Base-by-base conservation (phyloP, 2,113 vertebrate genomes). In the Hippocampus barbouri region DNA sequence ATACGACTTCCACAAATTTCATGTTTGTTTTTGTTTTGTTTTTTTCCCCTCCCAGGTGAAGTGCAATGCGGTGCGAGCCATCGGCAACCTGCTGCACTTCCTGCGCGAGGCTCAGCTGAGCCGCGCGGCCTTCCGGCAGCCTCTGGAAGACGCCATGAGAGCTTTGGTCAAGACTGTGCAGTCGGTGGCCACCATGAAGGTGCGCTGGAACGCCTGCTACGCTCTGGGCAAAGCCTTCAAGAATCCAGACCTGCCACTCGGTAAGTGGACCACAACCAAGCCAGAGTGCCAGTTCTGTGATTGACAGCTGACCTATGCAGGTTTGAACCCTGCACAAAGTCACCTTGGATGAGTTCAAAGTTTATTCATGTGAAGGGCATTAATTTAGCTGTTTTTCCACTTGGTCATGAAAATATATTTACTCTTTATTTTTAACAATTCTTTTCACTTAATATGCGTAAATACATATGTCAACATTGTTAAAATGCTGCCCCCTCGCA, bases 121-220 rank as follows among this genome's bases (percentile, higher is more conserved):
- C 25, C 93, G 94, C 18, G 92, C 95, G 18, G 92, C 84, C 9
- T 98, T 98, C 66, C 90, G 87, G 68, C 91, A 91, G 23, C 93
- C 95, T 2, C 90, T 97, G 0, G 93, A 96, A 73, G 95, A 96
- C 2, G 91, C 96, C 0, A 88, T 98, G 40, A 92, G 91, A 75
- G 94, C 94, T 49, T 91, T 99, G 5, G 93, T 96, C 21, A 91
- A 94, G 34, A 94, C 96, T 0, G 92, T 98, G 43, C 88, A 91
- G 62, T 94, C 93, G 0, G 96, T 98, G 21, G 93, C 95, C 77
- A 95, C 93, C 0, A 98, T 99, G 97, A 99, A 98, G 82, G 96
- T 98, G 72, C 89, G 96, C 54, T 99, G 97, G 97, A 99, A 98
- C 20, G 96, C 97, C 5, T 99, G 97, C 21, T 99, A 97, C 0